A percentile compares a stretch with the other conserved stretches of the same genome.
These are phyloP conservation scores for Epinephelus fuscoguttatus DNA, from an alignment of 2,113 vertebrate species.

Conservation along the genomic window DNA sequence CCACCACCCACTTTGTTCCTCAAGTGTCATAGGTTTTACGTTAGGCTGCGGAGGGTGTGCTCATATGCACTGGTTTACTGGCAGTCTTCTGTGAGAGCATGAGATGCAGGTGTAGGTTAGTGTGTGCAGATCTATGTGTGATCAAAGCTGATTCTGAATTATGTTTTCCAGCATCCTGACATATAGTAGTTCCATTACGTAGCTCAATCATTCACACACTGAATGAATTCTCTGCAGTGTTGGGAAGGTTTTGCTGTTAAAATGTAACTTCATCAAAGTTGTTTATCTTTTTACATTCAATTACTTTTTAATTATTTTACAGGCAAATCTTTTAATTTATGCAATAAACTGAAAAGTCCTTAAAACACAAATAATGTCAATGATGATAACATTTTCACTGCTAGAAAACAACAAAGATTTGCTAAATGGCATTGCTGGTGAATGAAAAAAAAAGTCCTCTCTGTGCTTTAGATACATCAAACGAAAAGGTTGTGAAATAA, in stretches of 20 bases:
- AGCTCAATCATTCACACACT: background rate
- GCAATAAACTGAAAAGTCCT: too few species aligned
- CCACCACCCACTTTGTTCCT: constrained; percentile 66
- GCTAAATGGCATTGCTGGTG: constrained; percentile 73
- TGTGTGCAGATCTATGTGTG: background rate
- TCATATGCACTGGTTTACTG: background rate
- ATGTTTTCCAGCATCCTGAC: constrained; percentile 5
- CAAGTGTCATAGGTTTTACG: constrained; percentile 31
- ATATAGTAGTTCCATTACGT: background rate
- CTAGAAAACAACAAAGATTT: constrained; percentile 19
- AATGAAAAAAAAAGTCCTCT: constrained; percentile 59
- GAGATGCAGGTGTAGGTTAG: constrained; percentile 35
- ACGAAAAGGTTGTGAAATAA: constrained; percentile 39
- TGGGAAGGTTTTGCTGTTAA: too few species aligned
- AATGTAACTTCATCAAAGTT: too few species aligned
- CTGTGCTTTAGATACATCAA: constrained; percentile 78
- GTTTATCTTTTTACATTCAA: too few species aligned
- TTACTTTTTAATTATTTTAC: too few species aligned
- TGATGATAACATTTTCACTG: too few species aligned
- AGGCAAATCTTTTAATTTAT: too few species aligned
- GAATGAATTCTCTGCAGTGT: background rate
- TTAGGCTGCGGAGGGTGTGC: constrained; percentile 1
- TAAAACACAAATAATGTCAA: too few species aligned
- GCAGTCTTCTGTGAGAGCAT: background rate
- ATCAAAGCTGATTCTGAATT: background rate